phyloP scores from a whole-genome alignment of 2,888 invertebrate species.

The Drosophila tripunctata region DNA sequence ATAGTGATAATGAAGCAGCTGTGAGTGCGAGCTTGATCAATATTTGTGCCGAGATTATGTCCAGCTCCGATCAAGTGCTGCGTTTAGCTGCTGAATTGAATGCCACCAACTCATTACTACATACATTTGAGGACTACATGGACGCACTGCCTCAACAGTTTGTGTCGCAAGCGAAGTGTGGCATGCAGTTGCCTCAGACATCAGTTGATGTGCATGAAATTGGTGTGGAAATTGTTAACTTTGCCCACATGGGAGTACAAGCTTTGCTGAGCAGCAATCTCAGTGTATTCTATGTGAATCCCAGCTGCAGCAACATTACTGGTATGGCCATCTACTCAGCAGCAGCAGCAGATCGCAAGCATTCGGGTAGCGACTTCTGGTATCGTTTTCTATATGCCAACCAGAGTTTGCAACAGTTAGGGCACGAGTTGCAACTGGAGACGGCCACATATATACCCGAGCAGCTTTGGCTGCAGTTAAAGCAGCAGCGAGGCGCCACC shows the following conservation, averaged over 20 bases:
- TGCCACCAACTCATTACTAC: slow-evolving; percentile 87
- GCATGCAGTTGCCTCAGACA: too few species aligned
- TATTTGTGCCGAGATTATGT: slow-evolving; percentile 85
- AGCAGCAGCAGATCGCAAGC: neutral
- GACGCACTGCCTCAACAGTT: slow-evolving; percentile 80
- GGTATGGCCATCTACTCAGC: slow-evolving; percentile 79
- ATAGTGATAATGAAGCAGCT: slow-evolving; percentile 13
- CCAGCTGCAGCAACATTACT: slow-evolving; percentile 74
- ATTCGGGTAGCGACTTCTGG: slow-evolving; percentile 56
- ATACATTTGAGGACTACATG: slow-evolving; percentile 86
- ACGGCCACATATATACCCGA: slow-evolving; percentile 86
- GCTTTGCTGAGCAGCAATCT: slow-evolving; percentile 74
- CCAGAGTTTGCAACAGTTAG: slow-evolving; percentile 83
- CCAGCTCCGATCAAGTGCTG: slow-evolving; percentile 82
- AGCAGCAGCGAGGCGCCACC: slow-evolving; percentile 68
- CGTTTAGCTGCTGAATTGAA: slow-evolving; percentile 85
- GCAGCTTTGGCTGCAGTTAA: slow-evolving; percentile 78
- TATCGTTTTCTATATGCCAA: slow-evolving; percentile 83
- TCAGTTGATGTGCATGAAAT: neutral
- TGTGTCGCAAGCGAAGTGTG: slow-evolving; percentile 43
- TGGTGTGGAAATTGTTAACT: slow-evolving; percentile 40
- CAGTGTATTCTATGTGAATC: slow-evolving; percentile 82
- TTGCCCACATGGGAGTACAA: slow-evolving; percentile 67
- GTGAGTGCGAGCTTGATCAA: slow-evolving; percentile 67
- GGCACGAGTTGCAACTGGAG: slow-evolving; percentile 85